These are phyloP conservation scores for Muraenolepis orangiensis DNA, from an alignment of 2,797 vertebrate species.

Conservation along the genomic window DNA sequence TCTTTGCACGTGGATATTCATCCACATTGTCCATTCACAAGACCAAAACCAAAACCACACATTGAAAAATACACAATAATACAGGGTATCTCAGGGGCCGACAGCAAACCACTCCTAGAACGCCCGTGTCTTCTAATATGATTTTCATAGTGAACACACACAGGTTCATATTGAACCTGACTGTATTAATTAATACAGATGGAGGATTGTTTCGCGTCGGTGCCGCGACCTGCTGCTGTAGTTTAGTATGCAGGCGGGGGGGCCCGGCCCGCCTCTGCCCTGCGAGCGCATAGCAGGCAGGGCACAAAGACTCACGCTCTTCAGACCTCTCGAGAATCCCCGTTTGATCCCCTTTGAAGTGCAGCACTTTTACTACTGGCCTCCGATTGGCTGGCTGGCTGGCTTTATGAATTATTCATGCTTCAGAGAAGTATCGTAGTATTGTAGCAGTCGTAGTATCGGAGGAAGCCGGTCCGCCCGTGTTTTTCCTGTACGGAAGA, in stretches of 20 bases:
- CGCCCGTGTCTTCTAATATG: neutral
- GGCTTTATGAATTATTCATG: constrained; percentile 28
- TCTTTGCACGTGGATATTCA: neutral
- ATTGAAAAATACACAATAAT: neutral
- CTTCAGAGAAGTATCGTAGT: constrained; percentile 1
- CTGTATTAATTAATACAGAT: neutral
- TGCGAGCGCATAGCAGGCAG: constrained; percentile 3
- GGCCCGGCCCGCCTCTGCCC: constrained; percentile 6
- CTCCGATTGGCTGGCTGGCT: constrained; percentile 18
- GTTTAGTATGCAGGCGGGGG: constrained; percentile 15
- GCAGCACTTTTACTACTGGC: constrained; percentile 25
- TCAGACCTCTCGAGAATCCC: constrained; percentile 33
- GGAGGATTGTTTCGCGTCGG: neutral
- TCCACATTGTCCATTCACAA: neutral
- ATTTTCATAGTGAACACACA: neutral
- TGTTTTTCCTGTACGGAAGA: neutral
- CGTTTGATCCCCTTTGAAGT: constrained; percentile 48
- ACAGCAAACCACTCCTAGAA: neutral
- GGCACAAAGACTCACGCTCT: constrained; percentile 15
- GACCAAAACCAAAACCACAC: neutral
- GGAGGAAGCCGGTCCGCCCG: neutral
- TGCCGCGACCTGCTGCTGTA: neutral
- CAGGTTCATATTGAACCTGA: neutral
- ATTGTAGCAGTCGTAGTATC: neutral
- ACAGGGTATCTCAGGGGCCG: neutral